These are phyloP conservation scores for Epistrophella euchroma DNA, from an alignment of 2,888 invertebrate species.

Conservation along the genomic window DNA sequence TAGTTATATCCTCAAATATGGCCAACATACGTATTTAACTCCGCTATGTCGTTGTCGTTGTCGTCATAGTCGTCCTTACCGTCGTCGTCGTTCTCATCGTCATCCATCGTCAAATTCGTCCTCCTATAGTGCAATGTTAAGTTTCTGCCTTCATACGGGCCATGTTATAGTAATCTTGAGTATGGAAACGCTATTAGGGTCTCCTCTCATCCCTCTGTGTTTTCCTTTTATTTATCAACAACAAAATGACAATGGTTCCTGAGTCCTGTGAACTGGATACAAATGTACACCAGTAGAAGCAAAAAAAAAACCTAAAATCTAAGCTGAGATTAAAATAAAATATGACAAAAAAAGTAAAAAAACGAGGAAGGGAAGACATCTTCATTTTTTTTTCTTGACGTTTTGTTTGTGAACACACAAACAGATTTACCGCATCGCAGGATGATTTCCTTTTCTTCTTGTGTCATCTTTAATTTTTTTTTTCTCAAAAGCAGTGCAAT, in stretches of 20 bases:
- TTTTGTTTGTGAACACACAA: slow-evolving; percentile 68
- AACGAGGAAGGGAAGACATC: slow-evolving; percentile 71
- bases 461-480: slow-evolving; percentile 42
- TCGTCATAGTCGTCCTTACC: not conserved
- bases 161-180: slow-evolving; percentile 72
- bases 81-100: too few relatives aligned
- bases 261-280: slow-evolving; percentile 67
- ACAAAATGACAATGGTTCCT: slow-evolving; percentile 54
- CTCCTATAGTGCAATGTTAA: slow-evolving; percentile 69
- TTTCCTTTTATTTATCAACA: slow-evolving; percentile 50
- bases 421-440: slow-evolving; percentile 75
- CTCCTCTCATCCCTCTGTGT: slow-evolving; percentile 19
- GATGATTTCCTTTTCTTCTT: slow-evolving; percentile 70
- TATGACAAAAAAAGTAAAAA: slow-evolving; percentile 12
- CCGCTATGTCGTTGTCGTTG: slow-evolving; percentile 19
- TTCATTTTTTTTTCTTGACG: slow-evolving; percentile 32
- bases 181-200: slow-evolving; percentile 63
- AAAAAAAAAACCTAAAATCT: slow-evolving; percentile 48
- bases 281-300: slow-evolving; percentile 36
- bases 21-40: slow-evolving; percentile 24
- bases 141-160: slow-evolving; percentile 67
- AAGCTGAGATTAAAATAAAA: slow-evolving; percentile 53
- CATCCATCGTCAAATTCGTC: slow-evolving; percentile 14
- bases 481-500: slow-evolving; percentile 60
- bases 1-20: slow-evolving; percentile 52